Evolutionary conservation across 2,888 invertebrate genomes (phyloP).

Genomic region (Drosophila stalkeri): DNA sequence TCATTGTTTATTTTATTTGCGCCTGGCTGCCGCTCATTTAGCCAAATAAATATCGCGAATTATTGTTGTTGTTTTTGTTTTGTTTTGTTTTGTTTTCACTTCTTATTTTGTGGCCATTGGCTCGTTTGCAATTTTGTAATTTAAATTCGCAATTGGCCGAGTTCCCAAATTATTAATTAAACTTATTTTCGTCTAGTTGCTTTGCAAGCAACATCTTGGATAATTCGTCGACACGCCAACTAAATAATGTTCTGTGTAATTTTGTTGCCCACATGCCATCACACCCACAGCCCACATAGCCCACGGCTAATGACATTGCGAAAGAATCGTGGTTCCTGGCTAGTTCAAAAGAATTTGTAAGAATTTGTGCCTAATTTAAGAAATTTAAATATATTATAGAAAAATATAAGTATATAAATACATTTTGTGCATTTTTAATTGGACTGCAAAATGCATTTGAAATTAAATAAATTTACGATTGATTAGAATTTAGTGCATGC

Average conservation of each 20-base stretch:
- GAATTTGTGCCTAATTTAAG: slow-evolving; percentile 19
- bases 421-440: slow-evolving; percentile 1
- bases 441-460: not conserved
- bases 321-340: slow-evolving; percentile 10
- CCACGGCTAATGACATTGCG: slow-evolving; percentile 9
- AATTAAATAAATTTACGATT: not conserved
- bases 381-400: not conserved
- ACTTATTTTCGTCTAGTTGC: slow-evolving; percentile 33
- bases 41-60: slow-evolving; percentile 24
- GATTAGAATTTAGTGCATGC: not conserved
- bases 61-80: not conserved
- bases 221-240: slow-evolving; percentile 15
- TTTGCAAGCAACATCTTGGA: slow-evolving; percentile 23
- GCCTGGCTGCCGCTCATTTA: slow-evolving; percentile 17
- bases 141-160: slow-evolving; percentile 51
- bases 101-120: slow-evolving; percentile 1
- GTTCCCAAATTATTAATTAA: slow-evolving; percentile 53
- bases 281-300: not conserved
- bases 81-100: not conserved
- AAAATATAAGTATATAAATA: not conserved
- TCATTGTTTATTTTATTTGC: slow-evolving; percentile 51
- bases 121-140: slow-evolving; percentile 28
- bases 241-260: slow-evolving; percentile 36
- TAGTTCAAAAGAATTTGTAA: slow-evolving; percentile 22
- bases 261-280: not conserved